Base-by-base conservation (phyloP, 1,140 invertebrate species). In the Caenorhabditis remanei region DNA sequence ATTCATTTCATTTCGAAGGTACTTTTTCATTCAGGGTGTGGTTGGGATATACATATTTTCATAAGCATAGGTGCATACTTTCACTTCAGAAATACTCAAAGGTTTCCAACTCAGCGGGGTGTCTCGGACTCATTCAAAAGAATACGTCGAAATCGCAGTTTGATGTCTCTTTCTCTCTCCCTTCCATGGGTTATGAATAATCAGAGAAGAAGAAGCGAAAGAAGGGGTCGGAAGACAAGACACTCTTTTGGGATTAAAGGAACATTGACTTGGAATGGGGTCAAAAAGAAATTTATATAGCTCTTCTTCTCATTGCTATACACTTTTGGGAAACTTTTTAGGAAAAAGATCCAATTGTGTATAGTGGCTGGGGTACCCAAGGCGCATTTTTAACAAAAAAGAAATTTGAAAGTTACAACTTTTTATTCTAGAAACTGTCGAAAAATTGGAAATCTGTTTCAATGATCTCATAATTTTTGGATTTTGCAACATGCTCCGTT, bases 271-370 rank as follows among this genome's bases (percentile, higher is more conserved):
- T 43, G 65, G 65, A 21, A 48, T 43, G 41, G 46, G 46, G 63
- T 67, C 63, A 67, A 67, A 67, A 67, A 67, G 24, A 67, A 67
- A 67, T 41, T 67, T 79, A 79, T 79, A 79, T 50, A 24, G 71
- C 71, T 79, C 41, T 58, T 5, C n/a, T 9, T 21, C 14, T 13
- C 61, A 63, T 48, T 46, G 67, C 41, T 46, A 79, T 79, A 46
- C 41, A 32, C 7, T 79, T 79, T 50, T 43, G n/a, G 41, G 21
- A 79, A 48, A 41, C 46, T 53, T 53, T 16, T 53, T 3, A 53
- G 50, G 50, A 53, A 53, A 16, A 16, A 14, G 0, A 53, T 53
- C 32, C 32, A 2, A 32, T 32, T 32, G 32, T 32, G 16, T 53
- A 11, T 8, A 53, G 50, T 53, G 11, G 11, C 9, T 53, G 50